Evolutionary conservation across 1,140 invertebrate species (phyloP).

Genomic region (Anastrepha ludens): DNA sequence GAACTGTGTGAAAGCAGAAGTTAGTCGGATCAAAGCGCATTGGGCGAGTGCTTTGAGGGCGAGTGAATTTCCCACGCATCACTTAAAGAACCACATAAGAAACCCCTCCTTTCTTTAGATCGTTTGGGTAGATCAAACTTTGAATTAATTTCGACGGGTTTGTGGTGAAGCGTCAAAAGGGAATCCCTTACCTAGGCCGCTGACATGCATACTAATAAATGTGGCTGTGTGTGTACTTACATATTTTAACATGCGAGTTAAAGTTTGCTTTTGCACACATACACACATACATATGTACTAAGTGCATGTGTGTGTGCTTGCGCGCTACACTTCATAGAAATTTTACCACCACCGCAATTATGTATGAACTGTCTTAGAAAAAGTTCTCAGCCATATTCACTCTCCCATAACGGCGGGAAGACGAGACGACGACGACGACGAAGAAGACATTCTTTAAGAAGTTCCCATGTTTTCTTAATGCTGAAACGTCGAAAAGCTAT

Average conservation of each 20-base stretch:
- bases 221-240: background rate
- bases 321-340: background rate
- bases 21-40: background rate
- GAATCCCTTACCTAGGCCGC: conserved; percentile 31
- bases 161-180: conserved; percentile 54
- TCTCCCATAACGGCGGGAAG: conserved; percentile 64
- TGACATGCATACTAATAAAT: background rate
- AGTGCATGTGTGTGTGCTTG: background rate
- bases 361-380: conserved; percentile 54
- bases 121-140: background rate
- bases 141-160: conserved; percentile 45
- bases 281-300: background rate
- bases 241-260: background rate
- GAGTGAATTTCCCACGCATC: conserved; percentile 16
- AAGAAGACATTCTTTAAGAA: conserved; percentile 58
- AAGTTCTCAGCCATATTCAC: conserved; percentile 59
- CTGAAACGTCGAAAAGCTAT: conserved; percentile 57
- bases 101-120: background rate
- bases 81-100: background rate
- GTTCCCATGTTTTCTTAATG: conserved; percentile 57
- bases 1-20: background rate
- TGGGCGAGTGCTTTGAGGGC: background rate
- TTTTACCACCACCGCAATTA: background rate
- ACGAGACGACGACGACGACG: conserved; percentile 25
- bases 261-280: background rate